Percentiles rank a stretch among this genome's conserved stretches.
phyloP scores from a whole-genome alignment of 2,797 vertebrate genomes.

The Lacerta bilineata region DNA sequence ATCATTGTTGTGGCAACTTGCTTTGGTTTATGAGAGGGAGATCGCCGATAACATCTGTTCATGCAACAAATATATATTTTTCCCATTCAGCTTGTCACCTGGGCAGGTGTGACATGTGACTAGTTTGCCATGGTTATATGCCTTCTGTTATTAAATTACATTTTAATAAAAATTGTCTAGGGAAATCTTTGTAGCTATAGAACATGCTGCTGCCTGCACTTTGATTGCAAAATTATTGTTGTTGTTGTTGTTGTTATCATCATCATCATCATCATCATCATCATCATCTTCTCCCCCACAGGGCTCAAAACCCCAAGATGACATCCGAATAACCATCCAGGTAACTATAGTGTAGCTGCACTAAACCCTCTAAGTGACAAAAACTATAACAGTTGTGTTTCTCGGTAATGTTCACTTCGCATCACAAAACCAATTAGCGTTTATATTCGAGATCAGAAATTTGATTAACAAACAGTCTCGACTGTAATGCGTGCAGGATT shows the following conservation, averaged over 20 bases:
- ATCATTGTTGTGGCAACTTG: background rate
- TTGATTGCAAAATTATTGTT: background rate
- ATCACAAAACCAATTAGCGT: background rate
- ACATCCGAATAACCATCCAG: conserved; percentile 40
- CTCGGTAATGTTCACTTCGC: background rate
- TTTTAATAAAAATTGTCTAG: background rate
- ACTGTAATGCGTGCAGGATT: background rate
- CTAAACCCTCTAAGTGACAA: background rate
- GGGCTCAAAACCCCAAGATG: conserved; percentile 13
- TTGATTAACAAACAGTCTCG: background rate
- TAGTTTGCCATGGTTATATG: background rate
- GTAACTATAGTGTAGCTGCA: conserved; percentile 8
- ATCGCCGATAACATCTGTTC: background rate
- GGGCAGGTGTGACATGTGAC: background rate
- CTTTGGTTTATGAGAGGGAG: background rate
- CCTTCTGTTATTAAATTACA: background rate
- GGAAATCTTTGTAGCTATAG: background rate
- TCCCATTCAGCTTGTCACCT: background rate
- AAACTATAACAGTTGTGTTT: background rate
- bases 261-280: too few species aligned
- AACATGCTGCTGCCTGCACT: background rate
- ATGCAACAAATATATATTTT: background rate
- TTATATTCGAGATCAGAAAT: background rate
- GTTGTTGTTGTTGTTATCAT: background rate
- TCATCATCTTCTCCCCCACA: background rate